A percentile compares a stretch with the other conserved stretches of the same genome.
Evolutionary conservation across 1,140 invertebrate genomes (phyloP).

Genomic region (Rhynchophorus ferrugineus): DNA sequence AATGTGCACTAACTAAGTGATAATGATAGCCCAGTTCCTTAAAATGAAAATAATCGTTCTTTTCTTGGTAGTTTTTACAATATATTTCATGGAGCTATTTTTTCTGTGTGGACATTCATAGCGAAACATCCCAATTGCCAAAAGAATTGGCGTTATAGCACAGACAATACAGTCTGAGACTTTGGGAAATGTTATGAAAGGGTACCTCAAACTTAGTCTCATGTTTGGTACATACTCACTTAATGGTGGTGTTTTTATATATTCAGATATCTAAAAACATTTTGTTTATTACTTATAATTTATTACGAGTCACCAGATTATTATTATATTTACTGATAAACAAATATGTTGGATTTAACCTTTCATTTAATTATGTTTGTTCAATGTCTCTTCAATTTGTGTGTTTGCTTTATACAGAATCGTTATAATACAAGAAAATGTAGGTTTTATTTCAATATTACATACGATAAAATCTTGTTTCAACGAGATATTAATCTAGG

Average conservation of each 20-base stretch:
- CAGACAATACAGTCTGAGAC: conserved; percentile 7
- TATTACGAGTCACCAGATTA: too few relatives aligned
- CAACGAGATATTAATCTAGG: too few relatives aligned
- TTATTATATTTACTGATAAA: too few relatives aligned
- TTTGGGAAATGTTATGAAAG: conserved; percentile 7
- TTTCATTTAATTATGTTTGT: too few relatives aligned
- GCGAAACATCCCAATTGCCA: not conserved
- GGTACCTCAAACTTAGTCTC: conserved; percentile 2
- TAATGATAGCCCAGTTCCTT: not conserved
- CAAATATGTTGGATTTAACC: too few relatives aligned
- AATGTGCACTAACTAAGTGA: not conserved
- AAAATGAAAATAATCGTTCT: not conserved
- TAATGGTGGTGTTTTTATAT: not conserved
- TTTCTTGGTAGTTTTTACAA: not conserved
- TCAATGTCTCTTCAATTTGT: too few relatives aligned
- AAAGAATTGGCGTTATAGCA: not conserved
- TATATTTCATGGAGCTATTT: not conserved
- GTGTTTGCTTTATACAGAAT: too few relatives aligned
- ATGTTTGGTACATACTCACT: too few relatives aligned
- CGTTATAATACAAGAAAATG: too few relatives aligned
- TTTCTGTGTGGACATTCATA: conserved; percentile 2
- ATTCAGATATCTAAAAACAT: not conserved
- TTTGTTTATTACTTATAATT: conserved; percentile 30
- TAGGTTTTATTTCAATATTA: too few relatives aligned
- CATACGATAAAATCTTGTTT: too few relatives aligned